Evolutionary conservation across 2,888 invertebrate genomes (phyloP).

Genomic region (Teleogryllus oceanicus): DNA sequence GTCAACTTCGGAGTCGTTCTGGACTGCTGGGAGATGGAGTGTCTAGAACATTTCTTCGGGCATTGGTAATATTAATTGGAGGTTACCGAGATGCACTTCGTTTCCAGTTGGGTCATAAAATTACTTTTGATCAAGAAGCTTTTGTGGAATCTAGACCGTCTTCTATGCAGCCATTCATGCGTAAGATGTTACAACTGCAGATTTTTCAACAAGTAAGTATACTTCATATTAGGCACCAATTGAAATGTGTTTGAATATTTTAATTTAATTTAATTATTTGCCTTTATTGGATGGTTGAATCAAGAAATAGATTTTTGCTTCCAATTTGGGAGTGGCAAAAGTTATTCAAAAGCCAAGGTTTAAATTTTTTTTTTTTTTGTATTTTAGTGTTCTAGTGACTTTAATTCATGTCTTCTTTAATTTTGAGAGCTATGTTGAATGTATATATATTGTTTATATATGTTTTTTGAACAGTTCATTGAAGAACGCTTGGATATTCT

Average conservation of each 20-base stretch:
- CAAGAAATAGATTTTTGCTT: too few species aligned
- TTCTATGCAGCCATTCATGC: conserved; percentile 82
- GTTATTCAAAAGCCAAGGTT: too few species aligned
- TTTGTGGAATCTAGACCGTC: conserved; percentile 83
- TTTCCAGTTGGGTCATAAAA: conserved; percentile 66
- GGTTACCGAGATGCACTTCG: conserved; percentile 89
- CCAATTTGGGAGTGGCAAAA: too few species aligned
- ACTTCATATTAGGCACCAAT: too few species aligned
- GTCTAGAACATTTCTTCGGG: conserved; percentile 85
- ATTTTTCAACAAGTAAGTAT: conserved; percentile 81
- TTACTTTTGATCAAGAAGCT: conserved; percentile 81
- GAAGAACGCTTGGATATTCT: conserved; percentile 89
- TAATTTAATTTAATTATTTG: too few species aligned
- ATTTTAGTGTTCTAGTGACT: too few species aligned
- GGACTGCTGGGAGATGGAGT: conserved; percentile 85
- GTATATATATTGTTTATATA: too few species aligned
- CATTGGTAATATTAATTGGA: conserved; percentile 90
- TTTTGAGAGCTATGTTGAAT: too few species aligned
- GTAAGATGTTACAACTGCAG: conserved; percentile 87
- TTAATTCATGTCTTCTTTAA: too few species aligned
- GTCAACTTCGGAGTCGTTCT: conserved; percentile 44
- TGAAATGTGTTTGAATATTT: too few species aligned
- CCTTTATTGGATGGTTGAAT: too few species aligned
- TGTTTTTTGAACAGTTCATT: conserved; percentile 66
- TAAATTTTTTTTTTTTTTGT: too few species aligned